Evolutionary conservation across 2,888 invertebrate species (phyloP).

Genomic region (Biston betularia): DNA sequence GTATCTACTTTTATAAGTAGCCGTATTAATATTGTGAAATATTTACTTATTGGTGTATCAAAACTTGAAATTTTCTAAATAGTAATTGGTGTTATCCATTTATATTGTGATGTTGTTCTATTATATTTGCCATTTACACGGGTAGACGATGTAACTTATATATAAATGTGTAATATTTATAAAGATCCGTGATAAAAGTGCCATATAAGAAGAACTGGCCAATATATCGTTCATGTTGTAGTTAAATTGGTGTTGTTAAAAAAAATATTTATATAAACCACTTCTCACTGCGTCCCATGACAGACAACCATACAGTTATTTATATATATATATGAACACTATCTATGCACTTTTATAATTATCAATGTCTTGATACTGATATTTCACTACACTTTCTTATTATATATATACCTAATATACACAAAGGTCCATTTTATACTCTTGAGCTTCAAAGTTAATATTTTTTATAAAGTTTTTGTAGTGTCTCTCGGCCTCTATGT

Average conservation of each 20-base stretch:
- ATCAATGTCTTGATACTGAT: conserved; percentile 31
- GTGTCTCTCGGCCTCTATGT: conserved; percentile 65
- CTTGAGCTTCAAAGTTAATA: conserved; percentile 83
- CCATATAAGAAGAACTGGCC: conserved; percentile 71
- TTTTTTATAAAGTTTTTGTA: conserved; percentile 83
- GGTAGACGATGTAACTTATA: conserved; percentile 56
- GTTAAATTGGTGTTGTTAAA: conserved; percentile 49
- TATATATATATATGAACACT: conserved; percentile 35
- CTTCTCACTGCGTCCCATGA: conserved; percentile 67
- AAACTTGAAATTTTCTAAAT: conserved; percentile 58
- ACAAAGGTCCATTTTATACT: conserved; percentile 78
- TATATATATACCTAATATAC: conserved; percentile 49
- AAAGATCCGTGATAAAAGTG: conserved; percentile 76
- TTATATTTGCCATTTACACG: conserved; percentile 70
- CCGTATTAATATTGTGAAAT: conserved; percentile 63
- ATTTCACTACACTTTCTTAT: conserved; percentile 39
- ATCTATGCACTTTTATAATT: conserved; percentile 22
- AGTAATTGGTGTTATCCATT: conserved; percentile 57
- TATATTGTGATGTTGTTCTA: conserved; percentile 55
- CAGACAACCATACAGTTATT: conserved; percentile 50
- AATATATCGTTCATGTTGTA: conserved; percentile 56
- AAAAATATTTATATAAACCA: conserved; percentile 31
- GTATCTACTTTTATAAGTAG: conserved; percentile 78
- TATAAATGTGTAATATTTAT: conserved; percentile 56
- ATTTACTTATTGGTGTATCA: conserved; percentile 61